phyloP scores from a whole-genome alignment of 1,140 invertebrate genomes.

The Temnothorax nylanderi region DNA sequence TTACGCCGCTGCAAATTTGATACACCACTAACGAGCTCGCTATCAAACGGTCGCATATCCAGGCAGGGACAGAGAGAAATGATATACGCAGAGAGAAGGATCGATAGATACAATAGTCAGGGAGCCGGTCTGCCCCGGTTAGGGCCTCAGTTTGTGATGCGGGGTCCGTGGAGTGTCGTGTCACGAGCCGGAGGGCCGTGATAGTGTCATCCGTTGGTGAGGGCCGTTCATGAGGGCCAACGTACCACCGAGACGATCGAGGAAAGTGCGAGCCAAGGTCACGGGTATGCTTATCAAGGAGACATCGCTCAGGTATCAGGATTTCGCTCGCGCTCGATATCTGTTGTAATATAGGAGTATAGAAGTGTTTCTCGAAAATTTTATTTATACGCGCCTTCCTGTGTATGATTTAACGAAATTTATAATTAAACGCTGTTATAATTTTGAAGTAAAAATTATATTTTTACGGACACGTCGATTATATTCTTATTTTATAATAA shows the following conservation, averaged over 20 bases:
- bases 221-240: slow-evolving; percentile 66
- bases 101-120: slow-evolving; percentile 48
- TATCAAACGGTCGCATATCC: slow-evolving; percentile 67
- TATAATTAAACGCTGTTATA: not conserved
- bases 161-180: slow-evolving; percentile 78
- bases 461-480: not conserved
- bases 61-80: slow-evolving; percentile 52
- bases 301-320: slow-evolving; percentile 82
- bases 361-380: not conserved
- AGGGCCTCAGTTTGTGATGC: slow-evolving; percentile 81
- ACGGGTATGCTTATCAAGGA: slow-evolving; percentile 83
- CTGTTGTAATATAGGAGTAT: not conserved
- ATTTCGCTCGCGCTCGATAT: slow-evolving; percentile 35
- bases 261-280: slow-evolving; percentile 65
- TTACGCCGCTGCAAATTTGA: slow-evolving; percentile 72
- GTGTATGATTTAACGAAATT: not conserved
- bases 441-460: slow-evolving; percentile 1
- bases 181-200: slow-evolving; percentile 79
- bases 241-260: slow-evolving; percentile 69
- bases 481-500: not conserved
- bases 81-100: slow-evolving; percentile 30
- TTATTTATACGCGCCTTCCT: not conserved
- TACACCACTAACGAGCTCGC: slow-evolving; percentile 70
- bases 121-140: slow-evolving; percentile 44
- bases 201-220: slow-evolving; percentile 79